Conservation (phyloP, 2,113 vertebrate genomes). For the Rattus rattus region DNA sequence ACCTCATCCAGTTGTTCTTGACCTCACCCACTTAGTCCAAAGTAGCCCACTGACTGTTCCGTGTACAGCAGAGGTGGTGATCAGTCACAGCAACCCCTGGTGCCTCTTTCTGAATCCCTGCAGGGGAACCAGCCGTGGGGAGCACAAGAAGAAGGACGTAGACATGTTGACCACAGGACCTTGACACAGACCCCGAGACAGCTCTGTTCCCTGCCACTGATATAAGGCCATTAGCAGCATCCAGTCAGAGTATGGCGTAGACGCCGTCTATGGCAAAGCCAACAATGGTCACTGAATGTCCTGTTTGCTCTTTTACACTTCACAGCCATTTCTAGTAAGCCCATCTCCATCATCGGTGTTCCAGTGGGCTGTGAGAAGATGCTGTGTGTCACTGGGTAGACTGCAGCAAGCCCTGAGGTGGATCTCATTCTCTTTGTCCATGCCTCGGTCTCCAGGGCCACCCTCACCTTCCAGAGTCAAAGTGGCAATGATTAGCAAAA, state of each 20-base stretch:
- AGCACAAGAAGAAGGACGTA: background rate
- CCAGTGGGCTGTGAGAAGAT: background rate
- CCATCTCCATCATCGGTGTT: background rate
- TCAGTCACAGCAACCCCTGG: background rate
- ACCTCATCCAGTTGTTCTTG: background rate
- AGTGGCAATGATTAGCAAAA: background rate
- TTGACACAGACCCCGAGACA: background rate
- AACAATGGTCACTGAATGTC: background rate
- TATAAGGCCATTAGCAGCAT: background rate
- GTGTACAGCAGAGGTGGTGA: background rate
- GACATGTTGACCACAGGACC: background rate
- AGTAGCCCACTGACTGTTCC: background rate
- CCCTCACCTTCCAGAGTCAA: background rate
- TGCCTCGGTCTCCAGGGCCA: background rate
- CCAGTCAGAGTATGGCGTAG: too few species aligned
- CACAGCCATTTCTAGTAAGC: background rate
- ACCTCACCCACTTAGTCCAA: background rate
- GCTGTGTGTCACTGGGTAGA: background rate
- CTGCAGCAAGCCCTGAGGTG: background rate
- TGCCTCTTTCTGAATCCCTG: background rate
- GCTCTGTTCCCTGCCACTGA: background rate
- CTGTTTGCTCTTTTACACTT: background rate
- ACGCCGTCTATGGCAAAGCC: background rate
- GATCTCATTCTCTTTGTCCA: background rate
- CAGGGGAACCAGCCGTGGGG: background rate